phyloP scores from a whole-genome alignment of 2,888 invertebrate species.

The Julus scanicus region DNA sequence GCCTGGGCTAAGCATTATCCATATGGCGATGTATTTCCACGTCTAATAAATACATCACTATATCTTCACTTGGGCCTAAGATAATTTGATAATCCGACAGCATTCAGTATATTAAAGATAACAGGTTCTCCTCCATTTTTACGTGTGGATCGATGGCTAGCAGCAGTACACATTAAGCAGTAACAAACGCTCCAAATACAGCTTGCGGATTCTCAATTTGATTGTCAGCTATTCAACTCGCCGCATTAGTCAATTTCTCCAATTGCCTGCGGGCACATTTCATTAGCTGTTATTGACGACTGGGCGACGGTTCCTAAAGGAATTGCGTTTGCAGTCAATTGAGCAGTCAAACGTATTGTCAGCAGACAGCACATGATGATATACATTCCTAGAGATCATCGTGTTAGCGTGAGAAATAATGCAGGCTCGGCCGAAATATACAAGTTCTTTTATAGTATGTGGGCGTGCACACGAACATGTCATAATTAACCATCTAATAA shows the following conservation, averaged over 20 bases:
- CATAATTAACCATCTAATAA: not conserved
- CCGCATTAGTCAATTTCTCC: not conserved
- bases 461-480: not conserved
- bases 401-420: not conserved
- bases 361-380: not conserved
- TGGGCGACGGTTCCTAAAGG: not conserved
- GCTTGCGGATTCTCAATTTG: not conserved
- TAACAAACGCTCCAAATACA: not conserved
- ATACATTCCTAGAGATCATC: not conserved
- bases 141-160: not conserved
- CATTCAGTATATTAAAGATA: not conserved
- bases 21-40: not conserved
- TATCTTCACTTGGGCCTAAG: constrained; percentile 4
- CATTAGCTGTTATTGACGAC: constrained; percentile 30
- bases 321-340: not conserved
- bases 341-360: not conserved
- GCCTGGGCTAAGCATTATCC: not conserved
- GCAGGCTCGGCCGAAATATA: not conserved
- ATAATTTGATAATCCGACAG: not conserved
- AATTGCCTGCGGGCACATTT: not conserved
- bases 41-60: not conserved
- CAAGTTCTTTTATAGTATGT: not conserved
- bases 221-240: constrained; percentile 15
- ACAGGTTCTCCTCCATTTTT: not conserved
- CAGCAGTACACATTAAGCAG: not conserved